A percentile compares a stretch with the other conserved stretches of the same genome.
Conservation (phyloP, 2,797 vertebrate genomes). For the Salarias fasciatus region DNA sequence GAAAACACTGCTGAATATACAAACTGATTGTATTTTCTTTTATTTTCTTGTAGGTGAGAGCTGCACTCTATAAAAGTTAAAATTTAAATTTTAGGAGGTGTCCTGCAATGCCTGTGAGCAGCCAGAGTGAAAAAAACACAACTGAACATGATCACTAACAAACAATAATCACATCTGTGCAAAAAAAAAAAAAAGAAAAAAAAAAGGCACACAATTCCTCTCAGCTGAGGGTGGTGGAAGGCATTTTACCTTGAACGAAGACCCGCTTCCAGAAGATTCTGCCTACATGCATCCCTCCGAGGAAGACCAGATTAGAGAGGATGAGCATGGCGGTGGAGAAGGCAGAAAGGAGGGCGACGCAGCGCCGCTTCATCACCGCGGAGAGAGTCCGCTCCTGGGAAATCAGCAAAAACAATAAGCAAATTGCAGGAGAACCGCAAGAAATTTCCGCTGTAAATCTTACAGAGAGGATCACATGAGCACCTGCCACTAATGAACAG, state of each 20-base stretch:
- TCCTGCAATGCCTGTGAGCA: background rate
- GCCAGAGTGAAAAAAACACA: background rate
- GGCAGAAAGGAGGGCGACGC: slow-evolving; percentile 87
- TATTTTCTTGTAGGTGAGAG: slow-evolving; percentile 4
- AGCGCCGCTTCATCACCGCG: slow-evolving; percentile 81
- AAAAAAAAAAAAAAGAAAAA: no score
- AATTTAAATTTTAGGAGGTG: background rate
- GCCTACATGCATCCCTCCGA: slow-evolving; percentile 91
- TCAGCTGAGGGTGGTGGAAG: slow-evolving; percentile 24
- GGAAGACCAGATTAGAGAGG: slow-evolving; percentile 97
- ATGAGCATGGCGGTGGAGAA: slow-evolving; percentile 93
- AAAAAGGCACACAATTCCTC: background rate
- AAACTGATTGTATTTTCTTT: slow-evolving; percentile 3
- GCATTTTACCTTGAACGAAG: slow-evolving; percentile 88
- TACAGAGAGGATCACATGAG: slow-evolving; percentile 21
- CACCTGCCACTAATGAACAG: slow-evolving; percentile 31
- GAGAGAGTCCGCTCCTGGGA: slow-evolving; percentile 85
- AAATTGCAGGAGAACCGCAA: slow-evolving; percentile 15
- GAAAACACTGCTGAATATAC: slow-evolving; percentile 20
- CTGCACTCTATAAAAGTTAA: background rate
- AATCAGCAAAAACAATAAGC: slow-evolving; percentile 62
- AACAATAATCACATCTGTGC: background rate
- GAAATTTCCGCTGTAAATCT: slow-evolving; percentile 29
- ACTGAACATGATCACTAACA: background rate
- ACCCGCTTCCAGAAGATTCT: slow-evolving; percentile 93